Base-by-base conservation (phyloP, 1,140 invertebrate genomes). In the Bombus sylvicola region DNA sequence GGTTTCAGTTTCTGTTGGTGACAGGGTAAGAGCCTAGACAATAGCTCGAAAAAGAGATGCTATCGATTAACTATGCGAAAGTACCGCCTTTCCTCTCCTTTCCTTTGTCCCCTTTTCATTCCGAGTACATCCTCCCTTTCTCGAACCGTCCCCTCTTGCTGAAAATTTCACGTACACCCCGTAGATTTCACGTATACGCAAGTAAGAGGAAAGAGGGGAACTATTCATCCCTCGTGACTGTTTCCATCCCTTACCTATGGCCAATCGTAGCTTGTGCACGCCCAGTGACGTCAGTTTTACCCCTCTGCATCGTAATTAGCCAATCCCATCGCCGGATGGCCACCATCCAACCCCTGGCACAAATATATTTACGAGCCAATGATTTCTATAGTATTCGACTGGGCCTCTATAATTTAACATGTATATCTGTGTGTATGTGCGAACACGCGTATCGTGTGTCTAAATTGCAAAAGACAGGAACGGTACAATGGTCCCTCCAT, bases 221-320 rank as follows among this genome's bases (percentile, higher is more conserved):
- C 39, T 34, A 53, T 73, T 59, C 59, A 31, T 66, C 64, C 72
- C 68, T 62, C 43, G 81, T 85, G 84, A 64, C 85, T 2, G 69
- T 62, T 80, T 53, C 79, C 88, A 80, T 77, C 84, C 85, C 77
- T 69, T 78, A 1, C 66, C 47, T 41, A 85, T 83, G 86, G 89
- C 94, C 94, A 94, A 94, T 94, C 92, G 83, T 78, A 71, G 64
- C 39, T 43, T 80, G 90, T 88, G 92, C 91, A 93, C 93, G 93
- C 94, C 93, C 93, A 89, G 79, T 94, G 92, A 94, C 93, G 90
- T 93, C 92, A 94, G 39, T 47, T 80, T 31, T 47, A 15, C 88
- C 91, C 88, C 90, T 89, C 81, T 57, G 68, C 34, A 62, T 64
- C 41, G 86, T 94, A 94, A 94, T 94, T 94, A 94, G 93, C 93